A percentile compares a stretch with the other conserved stretches of the same genome.
Evolutionary conservation across 2,888 invertebrate genomes (phyloP).

Genomic region (Scaeva pyrastri): DNA sequence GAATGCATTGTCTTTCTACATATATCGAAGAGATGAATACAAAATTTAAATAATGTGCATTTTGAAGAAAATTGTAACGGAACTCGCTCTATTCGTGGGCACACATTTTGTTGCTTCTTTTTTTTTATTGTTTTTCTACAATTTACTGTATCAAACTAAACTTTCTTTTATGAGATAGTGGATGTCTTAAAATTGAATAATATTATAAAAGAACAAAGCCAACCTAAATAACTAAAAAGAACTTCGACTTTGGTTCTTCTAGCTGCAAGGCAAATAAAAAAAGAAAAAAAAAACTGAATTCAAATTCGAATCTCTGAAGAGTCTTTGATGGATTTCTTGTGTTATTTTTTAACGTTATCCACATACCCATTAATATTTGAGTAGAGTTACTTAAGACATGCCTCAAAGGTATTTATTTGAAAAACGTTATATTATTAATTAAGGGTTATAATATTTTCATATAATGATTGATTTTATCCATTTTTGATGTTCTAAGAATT

Average conservation of each 20-base stretch:
- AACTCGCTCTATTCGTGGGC: constrained; percentile 41
- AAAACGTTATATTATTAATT: constrained; percentile 65
- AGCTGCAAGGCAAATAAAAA: constrained; percentile 44
- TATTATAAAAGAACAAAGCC: constrained; percentile 22
- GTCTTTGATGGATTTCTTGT: constrained; percentile 58
- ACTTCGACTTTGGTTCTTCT: neutral
- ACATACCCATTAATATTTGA: constrained; percentile 17
- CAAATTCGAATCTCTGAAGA: constrained; percentile 20
- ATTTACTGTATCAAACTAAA: constrained; percentile 46
- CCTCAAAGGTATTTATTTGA: constrained; percentile 38
- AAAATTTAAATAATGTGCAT: constrained; percentile 65
- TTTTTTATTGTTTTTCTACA: constrained; percentile 3
- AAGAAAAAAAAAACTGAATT: constrained; percentile 14
- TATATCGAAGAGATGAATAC: constrained; percentile 2
- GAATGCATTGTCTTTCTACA: constrained; percentile 46
- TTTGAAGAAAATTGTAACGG: constrained; percentile 53
- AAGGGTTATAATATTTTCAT: constrained; percentile 48
- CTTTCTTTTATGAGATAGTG: constrained; percentile 37
- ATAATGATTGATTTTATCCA: constrained; percentile 68
- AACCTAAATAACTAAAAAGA: neutral
- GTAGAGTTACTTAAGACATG: neutral
- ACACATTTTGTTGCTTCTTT: no score
- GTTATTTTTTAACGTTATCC: neutral
- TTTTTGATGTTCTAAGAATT: constrained; percentile 29
- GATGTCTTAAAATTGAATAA: constrained; percentile 15